Evolutionary conservation across 2,113 vertebrate genomes (phyloP).

Genomic region (Ammodytes marinus): DNA sequence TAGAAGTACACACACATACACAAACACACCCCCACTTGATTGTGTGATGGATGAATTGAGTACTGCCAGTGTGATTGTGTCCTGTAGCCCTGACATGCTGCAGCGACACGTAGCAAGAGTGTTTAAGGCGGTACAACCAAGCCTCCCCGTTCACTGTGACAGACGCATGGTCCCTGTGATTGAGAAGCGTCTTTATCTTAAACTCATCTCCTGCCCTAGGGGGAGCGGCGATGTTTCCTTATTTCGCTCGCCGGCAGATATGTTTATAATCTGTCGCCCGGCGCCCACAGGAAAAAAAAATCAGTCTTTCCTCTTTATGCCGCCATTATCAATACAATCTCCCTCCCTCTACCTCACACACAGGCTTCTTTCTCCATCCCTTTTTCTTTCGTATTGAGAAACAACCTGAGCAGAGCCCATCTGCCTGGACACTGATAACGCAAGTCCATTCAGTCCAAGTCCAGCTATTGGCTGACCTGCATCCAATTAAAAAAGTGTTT

Average conservation of each 20-base stretch:
- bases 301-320: conserved; percentile 55
- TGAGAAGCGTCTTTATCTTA: conserved; percentile 74
- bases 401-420: conserved; percentile 63
- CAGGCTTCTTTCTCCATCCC: conserved; percentile 35
- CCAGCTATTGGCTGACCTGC: conserved; percentile 67
- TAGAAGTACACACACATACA: too few relatives aligned
- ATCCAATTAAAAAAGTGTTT: conserved; percentile 74
- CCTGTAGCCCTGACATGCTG: conserved; percentile 50
- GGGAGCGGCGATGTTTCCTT: conserved; percentile 41
- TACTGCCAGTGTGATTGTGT: conserved; percentile 52
- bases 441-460: conserved; percentile 58
- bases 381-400: conserved; percentile 43
- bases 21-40: conserved; percentile 21
- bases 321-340: conserved; percentile 71
- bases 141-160: conserved; percentile 12
- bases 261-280: conserved; percentile 65
- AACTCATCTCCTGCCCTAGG: conserved; percentile 64
- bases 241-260: conserved; percentile 63
- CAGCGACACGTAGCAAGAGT: conserved; percentile 4
- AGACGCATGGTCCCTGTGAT: conserved; percentile 45
- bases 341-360: conserved; percentile 44
- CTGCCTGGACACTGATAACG: conserved; percentile 72
- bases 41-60: conserved; percentile 54
- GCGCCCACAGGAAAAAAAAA: conserved; percentile 57
- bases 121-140: conserved; percentile 18